Base-by-base conservation (phyloP, 2,797 vertebrate genomes). In the Micrastur ruficollis region DNA sequence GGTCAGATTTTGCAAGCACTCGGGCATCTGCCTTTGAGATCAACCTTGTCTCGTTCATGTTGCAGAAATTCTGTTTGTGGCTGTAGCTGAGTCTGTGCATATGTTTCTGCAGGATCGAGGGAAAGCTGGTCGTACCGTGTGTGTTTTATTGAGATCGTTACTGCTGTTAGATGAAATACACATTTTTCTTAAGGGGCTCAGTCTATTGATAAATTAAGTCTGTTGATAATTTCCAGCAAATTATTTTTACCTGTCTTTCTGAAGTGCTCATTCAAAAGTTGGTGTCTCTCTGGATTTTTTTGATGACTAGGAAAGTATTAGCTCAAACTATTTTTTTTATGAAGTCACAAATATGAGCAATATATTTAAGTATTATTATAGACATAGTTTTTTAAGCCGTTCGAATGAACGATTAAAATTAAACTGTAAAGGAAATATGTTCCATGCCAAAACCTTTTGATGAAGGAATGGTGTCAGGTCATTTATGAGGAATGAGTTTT, bases 331-430 rank as follows among this genome's bases (percentile, higher is more conserved):
- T 68, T 96, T 97, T 96, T 96, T 96, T 96, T 94, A 97, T 71
- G 5, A 87, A 97, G 89, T 96, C 81, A 96, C 83, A 95, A 97
- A 95, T 95, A 80, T 11, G 84, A 97, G 88, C 95, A 97, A 98
- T 97, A 96, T 96, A 95, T 97, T 97, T 96, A 95, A 96, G 89
- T 96, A 84, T 87, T 93, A 81, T 74, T 92, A 73, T 61, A 97
- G 86, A 81, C 55, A 31, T 92, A 93, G 61, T 83, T 96, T 96
- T 97, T 89, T 93, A 97, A 91, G 70, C 65, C 85, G 78, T 76
- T 85, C 6, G 42, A 94, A 81, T 70, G 74, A 94, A 70, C 26
- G 38, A 83, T 66, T 72, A 53, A 53, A 89, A 72, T 78, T n/a
- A 26, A 94, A 73, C 21, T 94, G 34, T 86, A 93, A 87, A 76